phyloP scores from a whole-genome alignment of 2,797 vertebrate species.

The Sebastiscus albofasciatus region DNA sequence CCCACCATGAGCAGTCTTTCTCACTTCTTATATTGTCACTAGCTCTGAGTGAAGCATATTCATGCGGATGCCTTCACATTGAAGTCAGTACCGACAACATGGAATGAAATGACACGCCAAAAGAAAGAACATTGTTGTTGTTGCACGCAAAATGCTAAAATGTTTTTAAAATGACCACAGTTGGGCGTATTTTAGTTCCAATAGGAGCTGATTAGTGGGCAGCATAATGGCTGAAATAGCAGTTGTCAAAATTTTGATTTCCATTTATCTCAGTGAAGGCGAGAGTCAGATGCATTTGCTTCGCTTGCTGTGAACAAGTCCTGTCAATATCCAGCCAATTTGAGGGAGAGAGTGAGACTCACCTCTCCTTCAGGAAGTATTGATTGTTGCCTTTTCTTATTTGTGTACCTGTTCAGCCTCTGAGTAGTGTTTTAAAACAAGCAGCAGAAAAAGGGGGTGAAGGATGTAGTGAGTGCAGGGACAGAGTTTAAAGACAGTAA shows the following conservation, averaged over 20 bases:
- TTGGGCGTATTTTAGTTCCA: not conserved
- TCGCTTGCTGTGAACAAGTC: constrained; percentile 28
- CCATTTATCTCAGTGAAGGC: not conserved
- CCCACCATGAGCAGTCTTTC: too few species aligned
- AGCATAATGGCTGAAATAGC: not conserved
- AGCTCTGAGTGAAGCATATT: too few species aligned
- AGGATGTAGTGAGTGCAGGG: not conserved
- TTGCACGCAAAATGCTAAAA: not conserved
- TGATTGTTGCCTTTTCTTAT: constrained; percentile 58
- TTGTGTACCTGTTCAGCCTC: constrained; percentile 40
- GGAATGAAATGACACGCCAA: too few species aligned
- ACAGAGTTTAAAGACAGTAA: constrained; percentile 6
- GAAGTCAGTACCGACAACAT: too few species aligned
- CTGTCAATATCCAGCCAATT: constrained; percentile 55
- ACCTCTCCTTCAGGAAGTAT: constrained; percentile 62
- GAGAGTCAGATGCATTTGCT: constrained; percentile 20
- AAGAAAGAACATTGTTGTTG: too few species aligned
- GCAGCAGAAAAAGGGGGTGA: not conserved
- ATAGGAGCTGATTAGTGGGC: not conserved
- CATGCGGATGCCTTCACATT: too few species aligned
- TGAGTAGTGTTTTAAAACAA: constrained; percentile 28
- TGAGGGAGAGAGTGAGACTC: constrained; percentile 37
- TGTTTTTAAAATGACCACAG: not conserved
- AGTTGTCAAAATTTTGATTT: not conserved
- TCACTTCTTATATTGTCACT: too few species aligned